phyloP scores from a whole-genome alignment of 2,113 vertebrate species.

The Falco punctatus region DNA sequence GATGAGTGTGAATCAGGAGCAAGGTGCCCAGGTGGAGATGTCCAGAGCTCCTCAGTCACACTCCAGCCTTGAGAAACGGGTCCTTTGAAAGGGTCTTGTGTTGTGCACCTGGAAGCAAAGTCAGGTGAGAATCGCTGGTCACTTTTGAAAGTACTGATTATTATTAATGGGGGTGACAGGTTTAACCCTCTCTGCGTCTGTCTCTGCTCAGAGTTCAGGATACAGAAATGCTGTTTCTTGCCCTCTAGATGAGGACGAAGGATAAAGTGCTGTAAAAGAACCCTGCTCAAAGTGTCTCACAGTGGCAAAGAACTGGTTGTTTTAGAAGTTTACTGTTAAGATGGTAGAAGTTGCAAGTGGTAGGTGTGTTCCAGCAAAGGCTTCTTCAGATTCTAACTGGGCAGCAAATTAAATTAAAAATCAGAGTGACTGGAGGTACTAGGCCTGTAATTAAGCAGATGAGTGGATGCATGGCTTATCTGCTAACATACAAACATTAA shows the following conservation, averaged over 20 bases:
- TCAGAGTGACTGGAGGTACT: conserved; percentile 18
- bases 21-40: not conserved
- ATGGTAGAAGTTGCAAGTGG: not conserved
- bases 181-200: not conserved
- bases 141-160: accelerated
- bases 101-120: not conserved
- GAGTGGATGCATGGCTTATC: conserved; percentile 59
- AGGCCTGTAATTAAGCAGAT: conserved; percentile 55
- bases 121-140: not conserved
- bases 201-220: not conserved
- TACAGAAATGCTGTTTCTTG: not conserved
- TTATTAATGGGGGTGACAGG: not conserved
- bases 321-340: not conserved
- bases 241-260: not conserved
- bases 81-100: not conserved
- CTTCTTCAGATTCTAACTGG: conserved; percentile 33
- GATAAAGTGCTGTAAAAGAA: not conserved
- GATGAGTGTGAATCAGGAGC: not conserved
- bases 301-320: not conserved
- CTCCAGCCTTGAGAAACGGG: not conserved
- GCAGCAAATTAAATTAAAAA: conserved; percentile 46
- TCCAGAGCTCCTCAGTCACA: not conserved
- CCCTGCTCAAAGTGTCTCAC: not conserved
- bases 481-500: conserved; percentile 27
- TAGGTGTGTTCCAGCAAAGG: conserved; percentile 23